Evolutionary conservation across 2,113 vertebrate species (phyloP), one percentile per base, ranked within the genome.

Genomic region (Carlito syrichta): DNA sequence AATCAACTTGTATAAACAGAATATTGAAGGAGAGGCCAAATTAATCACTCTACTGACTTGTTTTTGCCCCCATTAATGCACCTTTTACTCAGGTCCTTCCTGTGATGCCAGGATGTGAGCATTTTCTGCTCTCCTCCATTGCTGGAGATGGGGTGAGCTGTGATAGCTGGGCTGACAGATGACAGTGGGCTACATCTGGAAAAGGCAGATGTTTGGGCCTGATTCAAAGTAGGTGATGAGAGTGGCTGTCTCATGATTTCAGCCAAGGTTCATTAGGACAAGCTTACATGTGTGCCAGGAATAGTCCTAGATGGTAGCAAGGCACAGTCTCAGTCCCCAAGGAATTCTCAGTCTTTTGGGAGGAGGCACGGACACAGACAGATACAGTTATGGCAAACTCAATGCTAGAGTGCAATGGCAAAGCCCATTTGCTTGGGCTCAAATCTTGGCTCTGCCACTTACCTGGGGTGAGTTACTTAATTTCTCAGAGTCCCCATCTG

Each of bases 1-100:
- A 99, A 98, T 98, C 98, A 99, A 98, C 98, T 98, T 98, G 93
- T 98, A 86, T 99, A 99, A 99, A 98, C 98, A 98, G 97, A 98
- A 98, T 98, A 97, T 93, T 97, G 98, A 97, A 98, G 89, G 94
- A 95, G 96, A 97, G 89, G 97, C 98, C 91, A 97, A 98, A 98
- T 98, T 98, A 98, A 98, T 99, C 97, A 98, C 96, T 98, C 93
- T 0, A 0, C 96, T 98, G 98, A 95, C 97, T 98, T 98, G 94
- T 95, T 94, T 92, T 96, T 96, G 60, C 95, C 96, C 85, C 89
- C 96, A 97, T 98, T 99, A 98, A 98, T 97, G 96, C 69, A 97
- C 96, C 93, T 98, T 97, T 98, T 98, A 98, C 88, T 97, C 89
- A 71, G 87, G 93, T 84, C 71, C 92, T 98, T 98, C 94, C 94